Evolutionary conservation across 2,113 vertebrate genomes (phyloP), one percentile per base, ranked within the genome.

Genomic region (Todiramphus saurophagus): DNA sequence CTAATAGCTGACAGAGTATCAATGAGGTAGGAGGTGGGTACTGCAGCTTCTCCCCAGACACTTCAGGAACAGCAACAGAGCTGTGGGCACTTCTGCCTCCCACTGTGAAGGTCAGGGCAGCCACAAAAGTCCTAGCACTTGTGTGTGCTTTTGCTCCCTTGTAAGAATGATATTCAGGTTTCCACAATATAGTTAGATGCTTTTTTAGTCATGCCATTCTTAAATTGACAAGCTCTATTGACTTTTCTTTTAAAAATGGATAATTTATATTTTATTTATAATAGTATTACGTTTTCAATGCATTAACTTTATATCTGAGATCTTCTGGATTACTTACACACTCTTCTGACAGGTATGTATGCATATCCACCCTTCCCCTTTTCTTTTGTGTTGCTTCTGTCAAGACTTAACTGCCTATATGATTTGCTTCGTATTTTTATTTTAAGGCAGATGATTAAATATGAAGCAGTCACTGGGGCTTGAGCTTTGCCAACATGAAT

Each of bases 381-480:
- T 85, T 46, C 58, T 77, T 90, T 67, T 81, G 41, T 68, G 70
- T 84, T 94, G 80, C 69, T 92, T 94, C 90, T 77, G 50, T 92
- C 85, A 80, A 70, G 72, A 50, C 48, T 46, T 79, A 89, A 80
- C 67, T 66, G 75, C 86, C 76, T 83, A 35, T 69, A 50, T 66
- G 63, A 73, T 94, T 86, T 74, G 55, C 95, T 77, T 58, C 10
- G 6, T 80, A 41, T 74, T 95, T 94, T 91, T 81, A 67, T 86
- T 93, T 86, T 55, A 63, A 48, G 75, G 79, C 68, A 83, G 82
- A 10, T 0, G 0, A 73, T 95, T 89, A 72, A 73, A 27, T 70
- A 53, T 15, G 59, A 96, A 91, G 53, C 84, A 89, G 78, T 72
- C 66, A 66, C 35, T 84, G 87, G 70, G 77, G 82, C 84, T 76